Base-by-base conservation (phyloP, 2,797 vertebrate genomes). In the Muscicapa comitata region DNA sequence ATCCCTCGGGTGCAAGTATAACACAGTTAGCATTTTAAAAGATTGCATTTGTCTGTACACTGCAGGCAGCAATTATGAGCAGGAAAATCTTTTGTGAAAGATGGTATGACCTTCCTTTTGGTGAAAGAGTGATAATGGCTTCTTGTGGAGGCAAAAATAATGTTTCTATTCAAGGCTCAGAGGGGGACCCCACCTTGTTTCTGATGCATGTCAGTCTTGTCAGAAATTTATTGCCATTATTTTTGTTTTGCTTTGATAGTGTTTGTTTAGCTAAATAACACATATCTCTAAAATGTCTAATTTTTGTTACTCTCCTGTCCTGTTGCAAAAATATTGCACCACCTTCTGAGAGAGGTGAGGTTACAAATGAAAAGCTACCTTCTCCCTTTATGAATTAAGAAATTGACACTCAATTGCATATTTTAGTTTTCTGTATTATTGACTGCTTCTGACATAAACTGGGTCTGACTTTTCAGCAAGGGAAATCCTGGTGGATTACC, bases 21-120 rank as follows among this genome's bases (percentile, higher is more conserved):
- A 98, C 96, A 97, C 96, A 97, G 97, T 98, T 98, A 98, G 95
- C 97, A 96, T 98, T 98, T 97, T 97, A 98, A 98, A 98, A 98
- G 97, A 97, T 96, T 97, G 87, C 89, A 61, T 98, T 98, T 97
- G 96, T 98, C 97, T 97, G 87, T 95, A 95, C 93, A 79, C 96
- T 94, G 93, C 95, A 93, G 96, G 96, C n/a, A 7, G 97, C 97
- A 98, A 98, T 98, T 98, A 98, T n/a, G 73, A 98, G 93, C 88
- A 97, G 95, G 96, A 84, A 98, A 97, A 98, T 98, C 95, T 97
- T 97, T 97, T 96, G 77, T 98, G 97, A 98, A 98, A 97, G 91
- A 97, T 96, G 86, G 78, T 96, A 92, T 96, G 96, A 98, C 97
- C 86, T 97, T 98, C 96, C 67, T 96, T 96, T 94, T 96, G 90